A percentile compares a stretch with the other conserved stretches of the same genome.
These are phyloP conservation scores for Amazona finschi DNA, from an alignment of 2,797 vertebrate species.

Conservation along the genomic window DNA sequence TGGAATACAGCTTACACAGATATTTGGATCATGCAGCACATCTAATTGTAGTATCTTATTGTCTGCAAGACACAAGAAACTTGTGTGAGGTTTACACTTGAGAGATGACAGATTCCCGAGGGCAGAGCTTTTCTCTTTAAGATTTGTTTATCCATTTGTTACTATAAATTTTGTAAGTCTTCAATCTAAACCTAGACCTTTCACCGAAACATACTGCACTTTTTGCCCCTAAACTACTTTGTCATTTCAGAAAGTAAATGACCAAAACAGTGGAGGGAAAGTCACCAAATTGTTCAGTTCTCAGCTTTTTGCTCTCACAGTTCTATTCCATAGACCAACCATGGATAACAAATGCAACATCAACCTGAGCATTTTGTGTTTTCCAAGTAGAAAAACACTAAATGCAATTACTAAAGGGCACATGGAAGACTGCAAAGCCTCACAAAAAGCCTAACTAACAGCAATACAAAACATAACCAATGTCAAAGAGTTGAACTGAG, in stretches of 20 bases:
- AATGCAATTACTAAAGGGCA: not conserved
- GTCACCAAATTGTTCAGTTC: not conserved
- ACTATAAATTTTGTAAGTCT: not conserved
- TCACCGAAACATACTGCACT: not conserved
- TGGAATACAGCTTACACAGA: not conserved
- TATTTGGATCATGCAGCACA: not conserved
- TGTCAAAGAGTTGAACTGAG: not conserved
- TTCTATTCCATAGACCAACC: not conserved
- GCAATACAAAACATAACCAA: not conserved
- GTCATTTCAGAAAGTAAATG: not conserved
- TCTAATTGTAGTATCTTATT: not conserved
- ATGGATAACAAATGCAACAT: not conserved
- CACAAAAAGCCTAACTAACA: not conserved
- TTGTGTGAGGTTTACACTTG: not conserved
- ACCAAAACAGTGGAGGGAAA: not conserved
- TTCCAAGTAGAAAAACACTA: not conserved
- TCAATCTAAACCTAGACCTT: not conserved
- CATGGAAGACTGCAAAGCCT: not conserved
- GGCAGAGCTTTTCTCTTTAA: not conserved
- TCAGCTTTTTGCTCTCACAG: not conserved
- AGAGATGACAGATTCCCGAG: not conserved
- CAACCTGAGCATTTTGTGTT: not conserved
- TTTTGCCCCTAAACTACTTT: not conserved
- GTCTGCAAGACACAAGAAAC: not conserved
- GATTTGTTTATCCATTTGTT: not conserved